Percentiles rank a stretch among this genome's conserved stretches.
Evolutionary conservation across 2,113 vertebrate species (phyloP).

Genomic region (Micronycteris hirsuta): DNA sequence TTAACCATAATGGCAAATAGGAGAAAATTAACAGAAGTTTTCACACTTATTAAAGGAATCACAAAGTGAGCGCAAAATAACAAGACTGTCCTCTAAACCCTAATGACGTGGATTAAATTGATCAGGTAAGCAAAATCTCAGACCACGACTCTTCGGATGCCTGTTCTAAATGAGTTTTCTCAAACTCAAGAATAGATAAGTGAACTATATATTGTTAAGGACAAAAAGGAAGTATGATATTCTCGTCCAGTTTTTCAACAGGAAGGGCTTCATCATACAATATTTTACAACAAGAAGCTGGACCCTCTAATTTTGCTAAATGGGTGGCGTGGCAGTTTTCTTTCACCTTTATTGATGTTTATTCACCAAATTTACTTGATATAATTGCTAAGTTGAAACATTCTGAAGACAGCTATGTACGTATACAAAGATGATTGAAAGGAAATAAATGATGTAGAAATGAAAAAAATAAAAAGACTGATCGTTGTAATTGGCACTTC

Average conservation of each 20-base stretch:
- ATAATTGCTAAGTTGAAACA: background rate
- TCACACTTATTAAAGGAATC: background rate
- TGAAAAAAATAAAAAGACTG: background rate
- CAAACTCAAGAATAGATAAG: background rate
- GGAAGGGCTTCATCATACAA: background rate
- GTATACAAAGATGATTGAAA: background rate
- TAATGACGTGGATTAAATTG: background rate
- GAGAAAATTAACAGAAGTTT: background rate
- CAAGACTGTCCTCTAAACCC: background rate
- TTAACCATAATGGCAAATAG: background rate
- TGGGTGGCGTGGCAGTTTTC: background rate
- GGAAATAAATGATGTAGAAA: slow-evolving; percentile 4
- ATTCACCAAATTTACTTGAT: background rate
- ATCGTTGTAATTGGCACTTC: background rate
- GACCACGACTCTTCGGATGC: background rate
- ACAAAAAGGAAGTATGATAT: background rate
- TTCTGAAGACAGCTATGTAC: background rate
- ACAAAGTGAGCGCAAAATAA: background rate
- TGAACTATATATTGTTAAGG: background rate
- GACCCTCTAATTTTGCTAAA: background rate
- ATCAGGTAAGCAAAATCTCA: background rate
- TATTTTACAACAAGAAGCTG: background rate
- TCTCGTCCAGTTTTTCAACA: background rate
- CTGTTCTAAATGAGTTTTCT: slow-evolving; percentile 16
- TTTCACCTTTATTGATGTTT: background rate